Conservation (phyloP, 2,888 invertebrate genomes). For the Drosophila fungiperda region DNA sequence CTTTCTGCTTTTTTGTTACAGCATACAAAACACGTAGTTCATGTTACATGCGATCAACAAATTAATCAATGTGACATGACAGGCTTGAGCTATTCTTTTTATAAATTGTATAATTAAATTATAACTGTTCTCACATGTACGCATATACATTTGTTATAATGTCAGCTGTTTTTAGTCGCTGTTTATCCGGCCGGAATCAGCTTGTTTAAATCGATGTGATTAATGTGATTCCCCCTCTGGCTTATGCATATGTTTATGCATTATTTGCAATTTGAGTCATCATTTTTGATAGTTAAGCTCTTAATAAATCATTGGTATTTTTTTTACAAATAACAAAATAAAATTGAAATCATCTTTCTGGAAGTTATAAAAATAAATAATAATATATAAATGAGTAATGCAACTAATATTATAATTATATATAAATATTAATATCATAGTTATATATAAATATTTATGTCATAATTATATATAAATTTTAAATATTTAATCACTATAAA, state of each 20-base stretch:
- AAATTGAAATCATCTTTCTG: background rate
- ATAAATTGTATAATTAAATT: background rate
- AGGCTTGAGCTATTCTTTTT: background rate
- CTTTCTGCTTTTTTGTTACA: background rate
- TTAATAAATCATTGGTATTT: background rate
- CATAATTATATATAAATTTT: no score
- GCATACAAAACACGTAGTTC: conserved; percentile 13
- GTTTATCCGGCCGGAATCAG: background rate
- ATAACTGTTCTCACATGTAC: background rate
- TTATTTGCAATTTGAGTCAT: background rate
- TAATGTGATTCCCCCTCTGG: background rate
- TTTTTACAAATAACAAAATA: background rate
- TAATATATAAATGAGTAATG: no score
- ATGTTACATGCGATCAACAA: conserved; percentile 18
- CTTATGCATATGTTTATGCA: background rate
- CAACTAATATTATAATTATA: no score
- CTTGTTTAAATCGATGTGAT: background rate
- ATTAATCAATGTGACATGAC: conserved; percentile 14
- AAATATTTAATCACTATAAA: background rate
- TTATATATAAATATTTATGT: background rate
- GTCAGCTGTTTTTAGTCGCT: background rate
- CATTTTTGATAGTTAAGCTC: background rate
- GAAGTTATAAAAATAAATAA: no score
- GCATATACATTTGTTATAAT: background rate
- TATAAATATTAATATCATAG: background rate